These are phyloP conservation scores for Drosophila triauraria DNA, from an alignment of 1,140 invertebrate species.

Conservation along the genomic window DNA sequence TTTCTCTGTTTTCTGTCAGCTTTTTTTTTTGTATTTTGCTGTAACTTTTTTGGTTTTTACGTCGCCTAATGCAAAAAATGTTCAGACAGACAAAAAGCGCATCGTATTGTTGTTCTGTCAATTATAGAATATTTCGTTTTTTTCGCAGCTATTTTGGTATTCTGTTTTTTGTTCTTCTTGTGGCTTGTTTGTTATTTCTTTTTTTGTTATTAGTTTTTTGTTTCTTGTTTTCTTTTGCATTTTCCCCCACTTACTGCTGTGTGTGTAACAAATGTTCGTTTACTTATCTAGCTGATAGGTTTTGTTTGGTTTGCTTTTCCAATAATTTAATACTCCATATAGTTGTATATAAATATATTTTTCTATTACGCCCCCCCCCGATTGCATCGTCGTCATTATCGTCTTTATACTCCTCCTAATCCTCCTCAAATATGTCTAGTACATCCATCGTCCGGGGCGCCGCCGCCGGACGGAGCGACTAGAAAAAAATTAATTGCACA, in stretches of 20 bases:
- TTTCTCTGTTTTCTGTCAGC: conserved; percentile 16
- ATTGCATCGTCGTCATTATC: conserved; percentile 65
- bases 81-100: conserved; percentile 75
- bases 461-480: conserved; percentile 57
- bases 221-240: conserved; percentile 25
- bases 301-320: conserved; percentile 67
- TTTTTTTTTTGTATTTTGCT: conserved; percentile 26
- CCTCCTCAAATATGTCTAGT: conserved; percentile 44
- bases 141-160: conserved; percentile 35
- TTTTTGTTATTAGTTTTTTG: background rate
- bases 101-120: conserved; percentile 68
- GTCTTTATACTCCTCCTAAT: conserved; percentile 29
- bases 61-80: conserved; percentile 72
- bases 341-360: conserved; percentile 85
- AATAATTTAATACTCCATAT: conserved; percentile 79
- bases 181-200: conserved; percentile 11
- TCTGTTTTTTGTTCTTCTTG: conserved; percentile 18
- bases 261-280: conserved; percentile 73
- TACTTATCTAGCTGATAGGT: conserved; percentile 80
- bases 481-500: conserved; percentile 82
- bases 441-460: conserved; percentile 41
- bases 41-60: conserved; percentile 26
- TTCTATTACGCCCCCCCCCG: conserved; percentile 77
- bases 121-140: conserved; percentile 64
- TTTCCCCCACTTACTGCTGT: conserved; percentile 57